These are phyloP conservation scores for Morelia viridis DNA, from an alignment of 2,797 vertebrate species.

Conservation along the genomic window DNA sequence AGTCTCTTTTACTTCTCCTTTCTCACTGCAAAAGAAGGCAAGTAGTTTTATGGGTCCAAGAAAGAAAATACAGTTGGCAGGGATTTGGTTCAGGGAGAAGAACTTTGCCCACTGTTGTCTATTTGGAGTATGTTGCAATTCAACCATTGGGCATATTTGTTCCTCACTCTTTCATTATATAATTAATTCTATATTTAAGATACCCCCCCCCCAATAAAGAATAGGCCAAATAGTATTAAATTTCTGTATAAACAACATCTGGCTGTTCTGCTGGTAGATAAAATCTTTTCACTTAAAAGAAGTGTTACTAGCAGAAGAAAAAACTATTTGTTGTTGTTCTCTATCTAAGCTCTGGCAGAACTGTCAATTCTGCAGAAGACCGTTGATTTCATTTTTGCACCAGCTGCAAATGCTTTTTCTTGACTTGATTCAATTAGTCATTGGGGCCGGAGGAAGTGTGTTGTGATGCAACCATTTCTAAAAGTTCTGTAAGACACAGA, in stretches of 20 bases:
- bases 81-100: neutral
- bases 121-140: neutral
- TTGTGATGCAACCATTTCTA: neutral
- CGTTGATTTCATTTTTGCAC: constrained; percentile 5
- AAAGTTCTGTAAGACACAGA: constrained; percentile 16
- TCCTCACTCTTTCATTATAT: neutral
- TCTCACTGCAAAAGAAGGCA: neutral
- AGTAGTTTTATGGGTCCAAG: too few species aligned
- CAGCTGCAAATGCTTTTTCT: constrained; percentile 6
- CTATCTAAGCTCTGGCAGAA: neutral
- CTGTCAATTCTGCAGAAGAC: neutral
- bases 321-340: neutral
- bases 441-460: neutral
- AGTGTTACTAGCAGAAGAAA: neutral
- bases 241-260: neutral
- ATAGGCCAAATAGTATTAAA: neutral
- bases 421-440: neutral
- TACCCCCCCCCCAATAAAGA: neutral
- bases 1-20: neutral
- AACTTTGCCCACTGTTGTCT: neutral
- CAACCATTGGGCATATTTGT: neutral
- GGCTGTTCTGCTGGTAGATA: neutral
- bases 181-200: neutral
- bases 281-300: neutral
- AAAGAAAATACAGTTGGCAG: neutral